phyloP scores from a whole-genome alignment of 2,113 vertebrate genomes.

The Limnothrissa miodon region DNA sequence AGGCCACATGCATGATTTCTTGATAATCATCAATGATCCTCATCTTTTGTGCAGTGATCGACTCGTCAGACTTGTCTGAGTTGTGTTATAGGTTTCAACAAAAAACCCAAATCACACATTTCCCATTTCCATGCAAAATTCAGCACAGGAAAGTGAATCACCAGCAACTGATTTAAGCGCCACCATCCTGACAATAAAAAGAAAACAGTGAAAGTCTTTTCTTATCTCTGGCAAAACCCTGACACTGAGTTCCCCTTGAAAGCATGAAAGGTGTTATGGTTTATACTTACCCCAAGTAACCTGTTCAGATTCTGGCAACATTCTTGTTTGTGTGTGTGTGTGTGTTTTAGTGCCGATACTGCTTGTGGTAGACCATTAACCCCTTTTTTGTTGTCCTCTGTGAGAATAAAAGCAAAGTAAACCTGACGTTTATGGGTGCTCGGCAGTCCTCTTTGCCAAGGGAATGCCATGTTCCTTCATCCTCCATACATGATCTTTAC shows the following conservation, averaged over 20 bases:
- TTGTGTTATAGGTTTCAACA: not conserved
- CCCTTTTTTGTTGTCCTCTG: not conserved
- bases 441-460: not conserved
- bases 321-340: not conserved
- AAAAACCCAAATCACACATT: not conserved
- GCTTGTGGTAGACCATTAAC: not conserved
- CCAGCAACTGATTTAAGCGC: not conserved
- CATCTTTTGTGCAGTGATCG: not conserved
- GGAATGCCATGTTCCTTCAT: not conserved
- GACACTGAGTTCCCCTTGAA: not conserved
- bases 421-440: not conserved
- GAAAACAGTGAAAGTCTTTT: not conserved
- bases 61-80: not conserved
- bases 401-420: not conserved
- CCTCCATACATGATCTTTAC: not conserved
- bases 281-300: not conserved
- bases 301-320: not conserved
- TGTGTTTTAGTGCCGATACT: not conserved
- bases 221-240: not conserved
- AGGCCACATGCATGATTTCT: not conserved
- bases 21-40: not conserved
- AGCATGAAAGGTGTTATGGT: not conserved
- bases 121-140: not conserved
- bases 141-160: not conserved
- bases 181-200: not conserved